phyloP scores from a whole-genome alignment of 1,140 invertebrate species.

The Cecropterus lyciades region DNA sequence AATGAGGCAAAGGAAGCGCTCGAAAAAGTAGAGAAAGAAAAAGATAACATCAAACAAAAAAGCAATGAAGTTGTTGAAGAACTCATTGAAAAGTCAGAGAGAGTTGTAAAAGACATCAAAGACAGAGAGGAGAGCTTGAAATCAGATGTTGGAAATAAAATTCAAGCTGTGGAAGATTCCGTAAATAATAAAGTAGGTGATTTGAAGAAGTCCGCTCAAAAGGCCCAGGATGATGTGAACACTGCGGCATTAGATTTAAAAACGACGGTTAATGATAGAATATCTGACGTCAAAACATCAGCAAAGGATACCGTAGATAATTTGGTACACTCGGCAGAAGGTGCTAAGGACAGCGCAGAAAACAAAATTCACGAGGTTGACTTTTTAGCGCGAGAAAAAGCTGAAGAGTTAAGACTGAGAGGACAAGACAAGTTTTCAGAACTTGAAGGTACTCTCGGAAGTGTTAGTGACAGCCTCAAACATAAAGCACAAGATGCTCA shows the following conservation, averaged over 20 bases:
- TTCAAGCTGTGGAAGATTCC: conserved; percentile 44
- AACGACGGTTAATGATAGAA: conserved; percentile 48
- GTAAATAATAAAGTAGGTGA: conserved; percentile 50
- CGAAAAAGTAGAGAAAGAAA: conserved; percentile 63
- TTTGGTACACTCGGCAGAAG: conserved; percentile 43
- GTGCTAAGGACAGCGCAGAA: conserved; percentile 52
- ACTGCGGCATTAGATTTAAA: conserved; percentile 49
- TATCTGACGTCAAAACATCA: conserved; percentile 56
- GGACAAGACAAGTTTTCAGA: conserved; percentile 48
- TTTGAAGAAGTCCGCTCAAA: conserved; percentile 48
- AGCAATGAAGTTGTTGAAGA: conserved; percentile 54
- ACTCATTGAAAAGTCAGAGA: conserved; percentile 52
- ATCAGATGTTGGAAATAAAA: conserved; percentile 47
- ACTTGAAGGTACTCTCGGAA: conserved; percentile 45
- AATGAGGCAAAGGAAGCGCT: conserved; percentile 56
- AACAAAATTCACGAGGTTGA: conserved; percentile 63
- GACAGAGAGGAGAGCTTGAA: conserved; percentile 58
- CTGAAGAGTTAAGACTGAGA: conserved; percentile 59
- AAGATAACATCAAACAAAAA: conserved; percentile 61
- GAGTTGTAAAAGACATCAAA: conserved; percentile 55
- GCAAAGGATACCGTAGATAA: conserved; percentile 53
- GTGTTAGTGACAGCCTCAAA: conserved; percentile 45
- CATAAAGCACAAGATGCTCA: conserved; percentile 39
- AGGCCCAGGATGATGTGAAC: conserved; percentile 48
- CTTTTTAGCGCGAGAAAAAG: conserved; percentile 66